Evolutionary conservation across 1,140 invertebrate genomes (phyloP).

Genomic region (Apolygus lucorum): DNA sequence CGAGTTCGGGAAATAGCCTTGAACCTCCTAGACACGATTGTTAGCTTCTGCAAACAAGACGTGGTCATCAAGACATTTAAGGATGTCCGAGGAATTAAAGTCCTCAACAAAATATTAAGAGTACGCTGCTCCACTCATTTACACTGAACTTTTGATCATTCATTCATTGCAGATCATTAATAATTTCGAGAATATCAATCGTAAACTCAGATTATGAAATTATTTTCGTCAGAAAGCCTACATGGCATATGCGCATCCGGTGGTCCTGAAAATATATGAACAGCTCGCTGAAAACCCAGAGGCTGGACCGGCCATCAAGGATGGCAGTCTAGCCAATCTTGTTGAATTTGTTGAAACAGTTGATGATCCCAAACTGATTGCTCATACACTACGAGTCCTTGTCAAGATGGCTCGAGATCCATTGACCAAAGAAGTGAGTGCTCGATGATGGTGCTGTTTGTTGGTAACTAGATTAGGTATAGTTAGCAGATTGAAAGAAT

Average conservation of each 20-base stretch:
- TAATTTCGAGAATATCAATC: too few species aligned
- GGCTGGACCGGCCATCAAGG: neutral
- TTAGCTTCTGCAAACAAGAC: neutral
- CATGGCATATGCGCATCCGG: neutral
- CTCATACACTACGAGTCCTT: neutral
- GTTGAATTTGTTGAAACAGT: conserved; percentile 2
- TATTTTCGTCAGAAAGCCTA: neutral
- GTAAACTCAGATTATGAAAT: too few species aligned
- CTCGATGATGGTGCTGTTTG: too few species aligned
- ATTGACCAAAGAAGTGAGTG: neutral
- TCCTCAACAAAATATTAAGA: conserved; percentile 10
- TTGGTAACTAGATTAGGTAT: too few species aligned
- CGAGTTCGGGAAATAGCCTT: neutral
- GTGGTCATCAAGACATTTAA: conserved; percentile 6
- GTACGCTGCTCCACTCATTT: neutral
- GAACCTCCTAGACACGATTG: conserved; percentile 9
- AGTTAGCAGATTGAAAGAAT: too few species aligned
- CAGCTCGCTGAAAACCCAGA: neutral
- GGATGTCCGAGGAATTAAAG: conserved; percentile 10
- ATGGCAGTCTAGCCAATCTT: neutral
- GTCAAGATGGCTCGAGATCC: conserved; percentile 3
- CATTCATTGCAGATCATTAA: too few species aligned
- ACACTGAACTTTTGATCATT: too few species aligned
- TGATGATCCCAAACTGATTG: neutral
- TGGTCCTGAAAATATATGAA: neutral